Evolutionary conservation across 2,888 invertebrate species (phyloP).

Genomic region (Hemicrepidius hirtus): DNA sequence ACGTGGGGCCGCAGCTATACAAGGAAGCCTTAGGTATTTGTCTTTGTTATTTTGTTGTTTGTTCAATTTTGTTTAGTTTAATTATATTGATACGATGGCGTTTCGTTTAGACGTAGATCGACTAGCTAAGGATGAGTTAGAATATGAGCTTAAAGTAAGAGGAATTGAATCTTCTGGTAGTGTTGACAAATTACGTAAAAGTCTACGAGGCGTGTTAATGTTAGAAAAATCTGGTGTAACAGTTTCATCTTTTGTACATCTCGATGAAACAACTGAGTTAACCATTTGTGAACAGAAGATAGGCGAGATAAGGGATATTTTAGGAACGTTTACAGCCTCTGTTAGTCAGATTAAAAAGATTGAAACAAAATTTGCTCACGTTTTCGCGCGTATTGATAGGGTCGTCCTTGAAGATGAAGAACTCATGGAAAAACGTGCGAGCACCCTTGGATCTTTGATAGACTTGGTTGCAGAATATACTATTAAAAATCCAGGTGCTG

Average conservation of each 20-base stretch:
- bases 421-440: too few species aligned
- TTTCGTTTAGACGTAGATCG: neutral
- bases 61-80: too few species aligned
- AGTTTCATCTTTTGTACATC: neutral
- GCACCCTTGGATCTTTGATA: too few species aligned
- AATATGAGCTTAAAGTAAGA: neutral
- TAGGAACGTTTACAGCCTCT: neutral
- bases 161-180: neutral
- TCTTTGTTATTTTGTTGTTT: too few species aligned
- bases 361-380: neutral
- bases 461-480: neutral
- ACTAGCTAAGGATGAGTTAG: neutral
- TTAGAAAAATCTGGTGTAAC: conserved; percentile 13
- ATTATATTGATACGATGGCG: too few species aligned
- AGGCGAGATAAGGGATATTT: neutral
- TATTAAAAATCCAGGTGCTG: too few species aligned
- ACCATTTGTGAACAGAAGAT: neutral
- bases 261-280: conserved; percentile 4
- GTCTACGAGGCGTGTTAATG: neutral
- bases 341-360: neutral
- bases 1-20: too few species aligned
- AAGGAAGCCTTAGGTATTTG: too few species aligned
- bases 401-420: too few species aligned
- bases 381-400: neutral
- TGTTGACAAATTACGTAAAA: neutral